Evolutionary conservation across 64 coral and sea anemone genomes (phyloP).

Genomic region (Montipora efflorescens): DNA sequence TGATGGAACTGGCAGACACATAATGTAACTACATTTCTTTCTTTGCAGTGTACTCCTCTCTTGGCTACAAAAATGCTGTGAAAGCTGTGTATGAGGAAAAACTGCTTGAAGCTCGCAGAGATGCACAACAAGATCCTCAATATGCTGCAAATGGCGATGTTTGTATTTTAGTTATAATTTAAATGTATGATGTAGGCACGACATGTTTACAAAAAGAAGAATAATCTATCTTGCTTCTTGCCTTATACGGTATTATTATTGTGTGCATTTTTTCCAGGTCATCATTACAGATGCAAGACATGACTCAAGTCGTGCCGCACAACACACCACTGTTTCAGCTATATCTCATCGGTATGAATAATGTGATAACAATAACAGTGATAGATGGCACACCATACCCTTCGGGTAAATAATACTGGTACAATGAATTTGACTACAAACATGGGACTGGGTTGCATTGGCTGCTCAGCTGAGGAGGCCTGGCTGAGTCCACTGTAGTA

Average conservation of each 20-base stretch:
- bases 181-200: neutral
- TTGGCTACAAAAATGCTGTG: conserved; percentile 28
- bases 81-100: neutral
- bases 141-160: conserved; percentile 13
- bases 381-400: neutral
- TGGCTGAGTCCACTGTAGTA: too few species aligned
- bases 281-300: conserved; percentile 54
- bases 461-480: too few species aligned
- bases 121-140: conserved; percentile 38
- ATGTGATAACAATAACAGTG: neutral
- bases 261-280: conserved; percentile 1
- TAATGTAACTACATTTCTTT: neutral
- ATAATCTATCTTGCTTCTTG: neutral
- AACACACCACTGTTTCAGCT: conserved; percentile 47
- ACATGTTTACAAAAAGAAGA: neutral
- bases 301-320: conserved; percentile 35
- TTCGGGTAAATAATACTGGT: too few species aligned
- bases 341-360: conserved; percentile 34
- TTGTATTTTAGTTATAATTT: neutral
- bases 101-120: conserved; percentile 8
- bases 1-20: too few species aligned
- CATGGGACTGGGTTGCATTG: too few species aligned
- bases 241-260: neutral
- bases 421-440: too few species aligned
- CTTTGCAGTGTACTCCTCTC: neutral